Conservation (phyloP, 1,140 invertebrate genomes). For the Wiebesia pumilae region DNA sequence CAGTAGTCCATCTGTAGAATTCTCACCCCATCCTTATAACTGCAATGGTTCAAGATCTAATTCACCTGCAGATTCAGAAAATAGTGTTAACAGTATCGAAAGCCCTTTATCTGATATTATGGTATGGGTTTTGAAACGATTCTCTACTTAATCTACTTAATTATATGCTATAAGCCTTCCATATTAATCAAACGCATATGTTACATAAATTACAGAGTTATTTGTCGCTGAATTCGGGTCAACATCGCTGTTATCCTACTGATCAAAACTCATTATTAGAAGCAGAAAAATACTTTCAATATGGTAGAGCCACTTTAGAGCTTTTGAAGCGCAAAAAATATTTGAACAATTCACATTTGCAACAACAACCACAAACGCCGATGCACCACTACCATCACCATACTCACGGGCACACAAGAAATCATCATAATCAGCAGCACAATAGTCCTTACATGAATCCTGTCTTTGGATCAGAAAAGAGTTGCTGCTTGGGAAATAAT, state of each 20-base stretch:
- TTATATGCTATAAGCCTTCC: background rate
- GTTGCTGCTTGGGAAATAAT: constrained; percentile 60
- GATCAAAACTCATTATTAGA: constrained; percentile 60
- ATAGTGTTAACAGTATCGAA: constrained; percentile 78
- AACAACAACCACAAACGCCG: constrained; percentile 41
- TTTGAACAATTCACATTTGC: constrained; percentile 60
- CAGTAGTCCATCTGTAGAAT: constrained; percentile 75
- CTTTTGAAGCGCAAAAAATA: constrained; percentile 59
- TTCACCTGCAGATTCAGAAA: constrained; percentile 79
- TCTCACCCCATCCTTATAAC: constrained; percentile 66
- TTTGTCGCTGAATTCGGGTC: constrained; percentile 63
- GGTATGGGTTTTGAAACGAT: constrained; percentile 70
- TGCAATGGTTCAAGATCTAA: constrained; percentile 76
- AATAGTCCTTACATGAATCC: constrained; percentile 20
- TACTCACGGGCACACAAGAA: constrained; percentile 50
- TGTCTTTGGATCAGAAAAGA: constrained; percentile 57
- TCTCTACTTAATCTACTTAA: too few relatives aligned
- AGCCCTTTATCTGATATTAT: constrained; percentile 80
- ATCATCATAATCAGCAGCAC: constrained; percentile 58
- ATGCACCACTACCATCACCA: constrained; percentile 64
- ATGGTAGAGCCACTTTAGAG: constrained; percentile 57
- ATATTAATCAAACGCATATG: background rate
- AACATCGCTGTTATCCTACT: constrained; percentile 60
- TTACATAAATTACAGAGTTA: constrained; percentile 58
- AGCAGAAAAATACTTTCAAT: constrained; percentile 58